Percentiles rank a stretch among this genome's conserved stretches.
phyloP scores from a whole-genome alignment of 2,113 vertebrate species.

The Hyperopisus bebe region DNA sequence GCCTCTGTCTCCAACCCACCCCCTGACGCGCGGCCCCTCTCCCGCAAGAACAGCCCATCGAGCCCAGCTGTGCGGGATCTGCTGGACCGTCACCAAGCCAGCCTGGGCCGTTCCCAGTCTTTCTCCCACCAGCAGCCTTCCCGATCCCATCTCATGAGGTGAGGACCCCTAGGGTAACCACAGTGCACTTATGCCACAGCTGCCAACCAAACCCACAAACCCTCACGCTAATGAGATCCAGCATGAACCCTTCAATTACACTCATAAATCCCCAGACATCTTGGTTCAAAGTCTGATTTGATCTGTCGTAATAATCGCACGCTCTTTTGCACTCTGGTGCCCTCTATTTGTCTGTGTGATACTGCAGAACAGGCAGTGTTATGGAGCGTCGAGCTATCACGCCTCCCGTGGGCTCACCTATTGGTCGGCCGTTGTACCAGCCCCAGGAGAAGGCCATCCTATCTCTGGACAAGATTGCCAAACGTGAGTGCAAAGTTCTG shows the following conservation, averaged over 20 bases:
- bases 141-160: constrained; percentile 88
- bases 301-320: background rate
- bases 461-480: constrained; percentile 90
- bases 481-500: constrained; percentile 88
- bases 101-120: constrained; percentile 84
- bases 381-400: constrained; percentile 91
- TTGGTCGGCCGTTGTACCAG: constrained; percentile 79
- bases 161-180: background rate
- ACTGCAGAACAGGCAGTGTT: constrained; percentile 78
- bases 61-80: constrained; percentile 82
- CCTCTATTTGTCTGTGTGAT: background rate
- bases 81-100: constrained; percentile 66
- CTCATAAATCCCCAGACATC: background rate
- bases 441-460: constrained; percentile 75
- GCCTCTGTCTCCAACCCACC: constrained; percentile 78
- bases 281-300: background rate
- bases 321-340: background rate
- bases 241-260: background rate
- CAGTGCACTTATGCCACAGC: background rate
- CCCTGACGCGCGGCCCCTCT: constrained; percentile 73
- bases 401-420: constrained; percentile 79
- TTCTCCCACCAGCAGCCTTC: constrained; percentile 91
- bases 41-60: constrained; percentile 80
- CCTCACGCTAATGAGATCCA: background rate
- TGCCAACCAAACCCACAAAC: background rate